phyloP scores from a whole-genome alignment of 2,113 vertebrate species.

The Glaucomys volans region DNA sequence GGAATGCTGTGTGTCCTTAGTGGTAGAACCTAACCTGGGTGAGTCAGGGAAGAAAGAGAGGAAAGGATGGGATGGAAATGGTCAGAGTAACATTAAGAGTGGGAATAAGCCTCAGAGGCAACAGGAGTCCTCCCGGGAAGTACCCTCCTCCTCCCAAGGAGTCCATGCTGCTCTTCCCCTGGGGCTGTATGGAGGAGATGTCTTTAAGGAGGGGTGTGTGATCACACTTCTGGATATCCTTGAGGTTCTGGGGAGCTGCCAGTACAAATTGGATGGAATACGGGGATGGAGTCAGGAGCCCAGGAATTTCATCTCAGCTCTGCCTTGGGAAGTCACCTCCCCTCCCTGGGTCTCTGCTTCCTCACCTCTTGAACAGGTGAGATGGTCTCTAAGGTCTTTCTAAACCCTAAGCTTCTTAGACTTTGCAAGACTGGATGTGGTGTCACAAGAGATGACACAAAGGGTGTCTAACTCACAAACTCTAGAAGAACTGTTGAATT shows the following conservation, averaged over 20 bases:
- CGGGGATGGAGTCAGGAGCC: neutral
- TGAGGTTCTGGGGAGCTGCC: neutral
- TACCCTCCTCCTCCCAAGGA: accelerated
- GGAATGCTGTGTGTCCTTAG: neutral
- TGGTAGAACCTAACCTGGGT: no score
- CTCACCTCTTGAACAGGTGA: neutral
- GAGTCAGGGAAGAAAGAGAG: neutral
- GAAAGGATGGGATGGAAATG: neutral
- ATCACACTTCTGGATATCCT: neutral
- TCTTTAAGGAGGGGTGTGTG: neutral
- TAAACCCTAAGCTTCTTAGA: neutral
- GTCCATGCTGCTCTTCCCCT: neutral
- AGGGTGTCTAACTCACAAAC: neutral
- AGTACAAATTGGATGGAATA: accelerated
- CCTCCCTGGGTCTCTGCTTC: neutral
- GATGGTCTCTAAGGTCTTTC: neutral
- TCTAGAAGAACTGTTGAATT: neutral
- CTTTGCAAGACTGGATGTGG: neutral
- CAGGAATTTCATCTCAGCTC: neutral
- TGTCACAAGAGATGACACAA: neutral
- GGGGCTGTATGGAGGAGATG: neutral
- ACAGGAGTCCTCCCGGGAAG: no score
- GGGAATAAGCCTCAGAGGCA: neutral
- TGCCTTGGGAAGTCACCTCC: neutral
- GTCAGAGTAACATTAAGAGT: neutral